phyloP scores from a whole-genome alignment of 2,797 vertebrate species.

The Falco biarmicus region DNA sequence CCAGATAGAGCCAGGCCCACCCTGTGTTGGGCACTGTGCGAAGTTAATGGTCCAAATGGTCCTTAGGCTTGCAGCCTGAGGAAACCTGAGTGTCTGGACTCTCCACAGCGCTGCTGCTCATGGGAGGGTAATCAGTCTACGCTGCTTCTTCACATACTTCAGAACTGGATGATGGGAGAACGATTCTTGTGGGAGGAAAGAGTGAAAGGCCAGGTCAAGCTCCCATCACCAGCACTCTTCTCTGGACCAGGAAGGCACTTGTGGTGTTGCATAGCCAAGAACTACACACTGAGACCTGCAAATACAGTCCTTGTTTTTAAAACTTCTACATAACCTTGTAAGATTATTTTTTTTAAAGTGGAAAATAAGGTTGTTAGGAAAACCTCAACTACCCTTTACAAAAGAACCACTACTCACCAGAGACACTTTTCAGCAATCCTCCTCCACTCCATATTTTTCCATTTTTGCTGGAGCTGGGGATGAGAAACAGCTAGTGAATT shows the following conservation, averaged over 20 bases:
- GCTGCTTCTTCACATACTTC: not conserved
- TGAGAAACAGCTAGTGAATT: not conserved
- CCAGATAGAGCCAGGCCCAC: not conserved
- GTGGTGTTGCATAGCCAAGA: not conserved
- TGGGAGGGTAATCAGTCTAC: not conserved
- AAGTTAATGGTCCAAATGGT: not conserved
- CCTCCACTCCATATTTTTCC: not conserved
- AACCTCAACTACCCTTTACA: not conserved
- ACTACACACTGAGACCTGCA: not conserved
- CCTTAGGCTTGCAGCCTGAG: not conserved
- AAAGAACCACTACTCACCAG: not conserved
- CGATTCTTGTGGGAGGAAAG: not conserved
- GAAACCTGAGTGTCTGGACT: not conserved
- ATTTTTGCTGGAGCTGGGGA: not conserved
- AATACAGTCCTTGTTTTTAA: not conserved
- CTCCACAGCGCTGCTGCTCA: not conserved
- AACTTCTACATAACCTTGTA: not conserved
- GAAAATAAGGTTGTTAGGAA: not conserved
- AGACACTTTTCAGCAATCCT: not conserved
- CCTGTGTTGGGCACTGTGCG: fast-evolving
- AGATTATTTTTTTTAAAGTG: not conserved
- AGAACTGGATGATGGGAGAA: not conserved
- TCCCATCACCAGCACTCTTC: not conserved
- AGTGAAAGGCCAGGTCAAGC: not conserved
- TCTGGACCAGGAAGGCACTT: not conserved